Conservation (phyloP, 2,797 vertebrate species). For the Gallirallus australis region DNA sequence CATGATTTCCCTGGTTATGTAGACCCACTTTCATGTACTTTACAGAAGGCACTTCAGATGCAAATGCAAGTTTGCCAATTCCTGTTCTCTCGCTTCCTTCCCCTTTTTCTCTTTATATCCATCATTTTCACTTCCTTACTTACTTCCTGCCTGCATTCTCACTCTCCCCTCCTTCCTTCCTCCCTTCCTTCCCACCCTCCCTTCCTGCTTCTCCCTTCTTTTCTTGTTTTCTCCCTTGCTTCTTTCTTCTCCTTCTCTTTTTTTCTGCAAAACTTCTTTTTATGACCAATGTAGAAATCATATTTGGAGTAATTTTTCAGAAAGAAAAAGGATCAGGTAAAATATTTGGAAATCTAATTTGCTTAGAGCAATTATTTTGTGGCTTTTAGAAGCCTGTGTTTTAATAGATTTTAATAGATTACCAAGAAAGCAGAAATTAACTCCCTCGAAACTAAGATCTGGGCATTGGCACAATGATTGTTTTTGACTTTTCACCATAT, state of each 20-base stretch:
- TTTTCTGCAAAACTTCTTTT: slow-evolving; percentile 26
- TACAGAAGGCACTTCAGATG: neutral
- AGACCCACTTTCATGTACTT: neutral
- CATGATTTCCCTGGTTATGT: neutral
- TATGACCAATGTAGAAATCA: neutral
- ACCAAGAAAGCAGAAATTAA: neutral
- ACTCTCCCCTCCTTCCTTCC: too few species aligned
- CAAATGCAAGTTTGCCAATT: neutral
- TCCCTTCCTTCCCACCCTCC: too few species aligned
- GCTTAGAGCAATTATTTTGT: slow-evolving; percentile 49
- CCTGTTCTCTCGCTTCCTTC: neutral
- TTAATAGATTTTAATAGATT: slow-evolving; percentile 34
- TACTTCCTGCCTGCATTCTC: too few species aligned
- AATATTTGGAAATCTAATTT: slow-evolving; percentile 41
- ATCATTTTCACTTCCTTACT: neutral
- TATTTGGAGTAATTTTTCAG: slow-evolving; percentile 18
- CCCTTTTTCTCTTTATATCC: neutral
- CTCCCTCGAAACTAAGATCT: neutral
- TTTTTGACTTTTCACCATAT: neutral
- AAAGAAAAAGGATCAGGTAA: neutral
- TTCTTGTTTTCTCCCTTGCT: too few species aligned
- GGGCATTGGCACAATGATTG: neutral
- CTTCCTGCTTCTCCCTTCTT: neutral
- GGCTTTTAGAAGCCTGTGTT: slow-evolving; percentile 15
- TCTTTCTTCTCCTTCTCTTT: neutral